These are phyloP conservation scores for Podargus strigoides DNA, from an alignment of 2,797 vertebrate species.

Conservation along the genomic window DNA sequence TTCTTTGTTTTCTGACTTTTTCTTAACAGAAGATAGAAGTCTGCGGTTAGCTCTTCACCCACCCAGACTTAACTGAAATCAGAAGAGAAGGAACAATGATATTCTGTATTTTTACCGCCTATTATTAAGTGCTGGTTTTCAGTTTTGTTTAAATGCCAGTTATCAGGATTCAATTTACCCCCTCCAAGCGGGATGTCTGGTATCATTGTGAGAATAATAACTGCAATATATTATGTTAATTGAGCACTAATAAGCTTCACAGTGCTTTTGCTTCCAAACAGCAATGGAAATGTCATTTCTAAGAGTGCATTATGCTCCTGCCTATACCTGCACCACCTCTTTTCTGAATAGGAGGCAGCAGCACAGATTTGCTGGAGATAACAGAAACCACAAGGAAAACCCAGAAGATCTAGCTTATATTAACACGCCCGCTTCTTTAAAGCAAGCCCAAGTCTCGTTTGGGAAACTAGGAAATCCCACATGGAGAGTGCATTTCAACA, in stretches of 20 bases:
- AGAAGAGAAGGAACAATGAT: not conserved
- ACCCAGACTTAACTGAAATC: not conserved
- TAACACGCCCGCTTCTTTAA: not conserved
- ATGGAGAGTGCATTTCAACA: not conserved
- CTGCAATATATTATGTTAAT: slow-evolving; percentile 63
- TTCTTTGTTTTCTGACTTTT: not conserved
- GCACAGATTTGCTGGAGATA: not conserved
- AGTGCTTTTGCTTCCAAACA: slow-evolving; percentile 49
- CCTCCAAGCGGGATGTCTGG: slow-evolving; percentile 35
- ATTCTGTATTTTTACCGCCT: slow-evolving; percentile 15
- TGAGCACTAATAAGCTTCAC: slow-evolving; percentile 55
- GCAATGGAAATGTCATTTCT: slow-evolving; percentile 37
- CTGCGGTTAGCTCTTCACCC: not conserved
- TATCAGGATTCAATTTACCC: slow-evolving; percentile 63
- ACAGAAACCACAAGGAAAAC: not conserved
- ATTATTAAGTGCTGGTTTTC: slow-evolving; percentile 49
- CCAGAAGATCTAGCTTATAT: not conserved
- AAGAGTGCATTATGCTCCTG: not conserved
- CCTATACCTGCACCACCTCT: not conserved
- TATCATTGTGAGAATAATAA: slow-evolving; percentile 61
- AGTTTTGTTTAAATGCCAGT: slow-evolving; percentile 61
- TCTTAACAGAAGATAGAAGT: not conserved
- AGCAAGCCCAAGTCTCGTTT: not conserved
- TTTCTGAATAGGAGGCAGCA: not conserved
- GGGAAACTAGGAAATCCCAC: slow-evolving; percentile 13